Evolutionary conservation across 2,888 invertebrate species (phyloP).

Genomic region (Anoplius nigerrimus): DNA sequence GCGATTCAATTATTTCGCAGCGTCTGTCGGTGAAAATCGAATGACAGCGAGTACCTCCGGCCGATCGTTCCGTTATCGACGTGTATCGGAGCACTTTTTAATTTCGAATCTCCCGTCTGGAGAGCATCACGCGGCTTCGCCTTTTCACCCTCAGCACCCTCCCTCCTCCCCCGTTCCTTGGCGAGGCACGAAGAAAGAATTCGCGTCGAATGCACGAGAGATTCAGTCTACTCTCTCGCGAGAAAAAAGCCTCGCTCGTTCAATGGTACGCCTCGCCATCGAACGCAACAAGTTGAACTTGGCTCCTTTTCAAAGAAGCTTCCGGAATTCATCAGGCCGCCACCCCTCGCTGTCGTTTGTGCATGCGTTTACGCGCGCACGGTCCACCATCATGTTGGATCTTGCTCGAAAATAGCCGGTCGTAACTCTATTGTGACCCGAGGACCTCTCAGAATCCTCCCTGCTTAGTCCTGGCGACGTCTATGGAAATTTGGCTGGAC

Average conservation of each 20-base stretch:
- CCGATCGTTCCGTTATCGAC: too few species aligned
- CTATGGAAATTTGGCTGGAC: background rate
- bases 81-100: background rate
- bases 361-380: slow-evolving; percentile 15
- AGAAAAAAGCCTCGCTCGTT: slow-evolving; percentile 34
- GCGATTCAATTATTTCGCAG: too few species aligned
- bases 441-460: too few species aligned
- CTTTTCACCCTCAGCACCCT: background rate
- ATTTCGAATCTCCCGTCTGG: background rate
- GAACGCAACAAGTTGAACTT: slow-evolving; percentile 65
- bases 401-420: too few species aligned
- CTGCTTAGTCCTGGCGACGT: too few species aligned
- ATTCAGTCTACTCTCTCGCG: slow-evolving; percentile 11
- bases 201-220: background rate
- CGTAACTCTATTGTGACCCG: too few species aligned
- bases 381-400: background rate
- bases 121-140: background rate
- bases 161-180: background rate
- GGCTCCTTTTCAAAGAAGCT: slow-evolving; percentile 63
- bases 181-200: background rate
- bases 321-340: slow-evolving; percentile 52
- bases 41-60: too few species aligned
- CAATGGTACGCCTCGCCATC: slow-evolving; percentile 51
- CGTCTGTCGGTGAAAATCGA: background rate
- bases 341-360: background rate